Percentiles rank a stretch among this genome's conserved stretches.
Evolutionary conservation across 1,140 invertebrate species (phyloP).

Genomic region (Parapsyche elsis): DNA sequence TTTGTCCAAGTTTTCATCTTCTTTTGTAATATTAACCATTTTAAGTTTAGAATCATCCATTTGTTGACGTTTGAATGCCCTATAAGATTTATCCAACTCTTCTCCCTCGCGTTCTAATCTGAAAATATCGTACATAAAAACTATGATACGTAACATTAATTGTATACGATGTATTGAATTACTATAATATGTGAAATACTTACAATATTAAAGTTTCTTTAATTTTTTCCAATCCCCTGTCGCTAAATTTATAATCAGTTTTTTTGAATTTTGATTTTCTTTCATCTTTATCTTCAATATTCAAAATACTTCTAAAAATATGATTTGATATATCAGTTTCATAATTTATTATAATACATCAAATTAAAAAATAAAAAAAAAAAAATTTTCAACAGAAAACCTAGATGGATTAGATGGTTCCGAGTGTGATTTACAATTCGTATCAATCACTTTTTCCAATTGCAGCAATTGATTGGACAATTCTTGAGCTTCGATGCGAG

Average conservation of each 20-base stretch:
- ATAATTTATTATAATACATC: no score
- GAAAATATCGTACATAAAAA: not conserved
- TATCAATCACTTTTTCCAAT: not conserved
- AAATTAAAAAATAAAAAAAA: not conserved
- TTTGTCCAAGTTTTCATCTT: not conserved
- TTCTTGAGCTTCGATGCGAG: constrained; percentile 18
- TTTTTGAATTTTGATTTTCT: not conserved
- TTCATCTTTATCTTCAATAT: not conserved
- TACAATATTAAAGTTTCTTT: constrained; percentile 57
- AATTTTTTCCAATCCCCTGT: constrained; percentile 59
- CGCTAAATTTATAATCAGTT: constrained; percentile 51
- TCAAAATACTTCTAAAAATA: constrained; percentile 3
- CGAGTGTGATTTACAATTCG: not conserved
- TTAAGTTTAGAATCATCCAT: constrained; percentile 11
- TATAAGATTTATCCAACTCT: constrained; percentile 58
- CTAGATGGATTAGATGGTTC: no score
- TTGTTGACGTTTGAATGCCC: constrained; percentile 49
- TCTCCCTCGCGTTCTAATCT: constrained; percentile 60
- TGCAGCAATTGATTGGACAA: not conserved
- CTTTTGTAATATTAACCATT: not conserved
- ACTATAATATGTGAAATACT: no score
- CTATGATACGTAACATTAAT: not conserved
- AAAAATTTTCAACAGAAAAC: not conserved
- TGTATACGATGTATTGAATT: not conserved
- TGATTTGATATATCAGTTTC: no score